A percentile compares a stretch with the other conserved stretches of the same genome.
Conservation (phyloP, 1,140 invertebrate species). For the Panagrolaimus sp. region DNA sequence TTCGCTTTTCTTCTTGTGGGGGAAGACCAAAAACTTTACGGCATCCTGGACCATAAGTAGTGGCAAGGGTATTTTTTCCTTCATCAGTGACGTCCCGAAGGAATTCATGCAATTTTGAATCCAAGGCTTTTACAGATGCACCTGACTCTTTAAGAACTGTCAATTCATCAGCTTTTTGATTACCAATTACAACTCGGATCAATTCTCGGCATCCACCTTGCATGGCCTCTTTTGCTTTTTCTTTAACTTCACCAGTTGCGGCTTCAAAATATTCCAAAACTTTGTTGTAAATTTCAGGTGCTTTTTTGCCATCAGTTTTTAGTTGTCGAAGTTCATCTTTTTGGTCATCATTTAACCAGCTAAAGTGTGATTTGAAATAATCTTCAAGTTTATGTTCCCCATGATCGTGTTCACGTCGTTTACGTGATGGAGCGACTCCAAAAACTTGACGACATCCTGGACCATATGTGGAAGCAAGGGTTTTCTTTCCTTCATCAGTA, state of each 20-base stretch:
- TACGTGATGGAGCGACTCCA: slow-evolving; percentile 5
- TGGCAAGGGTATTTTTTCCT: slow-evolving; percentile 10
- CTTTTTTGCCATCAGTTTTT: background rate
- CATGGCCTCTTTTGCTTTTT: slow-evolving; percentile 24
- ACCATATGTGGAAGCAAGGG: background rate
- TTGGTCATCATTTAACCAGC: slow-evolving; percentile 12
- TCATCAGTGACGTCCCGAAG: slow-evolving; percentile 18
- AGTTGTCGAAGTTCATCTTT: slow-evolving; percentile 18
- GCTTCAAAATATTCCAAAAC: slow-evolving; percentile 29
- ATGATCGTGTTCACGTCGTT: slow-evolving; percentile 11
- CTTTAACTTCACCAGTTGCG: slow-evolving; percentile 25
- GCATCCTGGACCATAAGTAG: background rate
- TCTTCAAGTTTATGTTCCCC: slow-evolving; percentile 3
- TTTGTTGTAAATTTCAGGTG: slow-evolving; percentile 18
- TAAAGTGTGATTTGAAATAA: background rate
- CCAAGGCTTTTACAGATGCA: slow-evolving; percentile 20
- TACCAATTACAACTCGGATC: slow-evolving; percentile 26
- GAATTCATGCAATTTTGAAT: slow-evolving; percentile 17
- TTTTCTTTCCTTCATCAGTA: slow-evolving; percentile 26
- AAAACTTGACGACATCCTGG: background rate
- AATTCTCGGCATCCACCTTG: slow-evolving; percentile 37
- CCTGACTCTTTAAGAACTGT: slow-evolving; percentile 28
- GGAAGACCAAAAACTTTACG: background rate
- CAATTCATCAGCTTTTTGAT: slow-evolving; percentile 28
- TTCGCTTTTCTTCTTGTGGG: background rate